Conservation (phyloP, 2,888 invertebrate species). For the Pollenia labialis region DNA sequence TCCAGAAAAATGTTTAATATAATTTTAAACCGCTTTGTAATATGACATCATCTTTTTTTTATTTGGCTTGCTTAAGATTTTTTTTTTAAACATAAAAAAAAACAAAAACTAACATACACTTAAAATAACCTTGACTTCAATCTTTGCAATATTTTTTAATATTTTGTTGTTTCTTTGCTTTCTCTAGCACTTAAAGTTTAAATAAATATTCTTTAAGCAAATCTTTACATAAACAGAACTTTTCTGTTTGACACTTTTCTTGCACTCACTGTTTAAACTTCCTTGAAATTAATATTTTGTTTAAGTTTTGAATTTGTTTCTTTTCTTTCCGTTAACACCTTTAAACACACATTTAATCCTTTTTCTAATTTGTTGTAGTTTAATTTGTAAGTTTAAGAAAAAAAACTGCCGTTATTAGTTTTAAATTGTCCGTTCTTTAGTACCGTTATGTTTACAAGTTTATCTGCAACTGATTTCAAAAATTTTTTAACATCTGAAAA, state of each 20-base stretch:
- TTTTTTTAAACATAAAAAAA: background rate
- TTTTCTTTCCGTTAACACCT: constrained; percentile 35
- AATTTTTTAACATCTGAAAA: constrained; percentile 26
- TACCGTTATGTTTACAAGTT: constrained; percentile 71
- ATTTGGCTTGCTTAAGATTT: background rate
- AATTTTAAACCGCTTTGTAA: constrained; percentile 6
- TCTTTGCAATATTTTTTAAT: background rate
- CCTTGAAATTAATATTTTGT: background rate
- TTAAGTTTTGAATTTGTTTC: constrained; percentile 8
- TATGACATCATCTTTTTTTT: constrained; percentile 68
- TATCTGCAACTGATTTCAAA: constrained; percentile 70
- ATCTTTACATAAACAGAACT: background rate
- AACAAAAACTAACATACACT: constrained; percentile 18
- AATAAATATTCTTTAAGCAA: background rate
- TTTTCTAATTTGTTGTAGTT: constrained; percentile 41
- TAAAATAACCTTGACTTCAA: constrained; percentile 61
- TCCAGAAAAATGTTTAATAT: background rate
- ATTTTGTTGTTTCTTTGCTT: constrained; percentile 1
- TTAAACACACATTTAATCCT: constrained; percentile 48
- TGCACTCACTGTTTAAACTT: background rate
- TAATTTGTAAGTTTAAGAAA: constrained; percentile 1
- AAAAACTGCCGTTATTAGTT: background rate
- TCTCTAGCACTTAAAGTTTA: background rate
- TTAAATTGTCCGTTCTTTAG: constrained; percentile 29
- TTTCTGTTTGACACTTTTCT: background rate